A percentile compares a stretch with the other conserved stretches of the same genome.
These are phyloP conservation scores for Lycophotia porphyrea DNA, from an alignment of 2,888 invertebrate species.

Conservation along the genomic window DNA sequence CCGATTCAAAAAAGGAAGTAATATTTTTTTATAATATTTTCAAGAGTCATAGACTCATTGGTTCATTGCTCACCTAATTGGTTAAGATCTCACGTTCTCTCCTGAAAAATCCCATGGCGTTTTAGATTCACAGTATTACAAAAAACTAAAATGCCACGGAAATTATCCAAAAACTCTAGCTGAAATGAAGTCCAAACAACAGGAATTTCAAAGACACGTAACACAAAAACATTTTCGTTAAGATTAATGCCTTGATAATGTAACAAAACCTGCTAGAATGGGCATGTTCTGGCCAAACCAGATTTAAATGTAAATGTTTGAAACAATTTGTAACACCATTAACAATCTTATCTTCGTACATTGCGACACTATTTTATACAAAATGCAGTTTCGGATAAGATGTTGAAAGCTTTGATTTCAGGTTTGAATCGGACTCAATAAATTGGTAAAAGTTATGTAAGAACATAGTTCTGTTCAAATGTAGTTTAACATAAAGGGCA, in stretches of 20 bases:
- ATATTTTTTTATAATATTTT: no score
- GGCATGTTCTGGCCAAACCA: constrained; percentile 60
- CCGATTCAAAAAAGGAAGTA: no score
- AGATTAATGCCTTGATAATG: constrained; percentile 51
- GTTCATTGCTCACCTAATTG: not conserved
- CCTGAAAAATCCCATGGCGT: not conserved
- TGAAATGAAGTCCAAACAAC: constrained; percentile 10
- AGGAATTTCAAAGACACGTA: constrained; percentile 26
- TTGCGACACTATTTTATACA: constrained; percentile 63
- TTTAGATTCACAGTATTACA: not conserved
- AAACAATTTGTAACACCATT: constrained; percentile 68
- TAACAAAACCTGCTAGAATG: constrained; percentile 60
- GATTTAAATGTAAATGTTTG: constrained; percentile 68
- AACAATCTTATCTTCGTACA: constrained; percentile 66
- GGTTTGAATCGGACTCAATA: constrained; percentile 52
- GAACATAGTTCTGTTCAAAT: constrained; percentile 29
- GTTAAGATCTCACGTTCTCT: not conserved
- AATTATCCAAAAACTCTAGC: not conserved
- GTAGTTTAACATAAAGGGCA: no score
- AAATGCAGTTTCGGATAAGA: constrained; percentile 56
- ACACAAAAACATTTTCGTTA: constrained; percentile 47
- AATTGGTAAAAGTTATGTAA: constrained; percentile 47
- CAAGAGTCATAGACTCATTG: not conserved
- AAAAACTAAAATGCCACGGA: not conserved
- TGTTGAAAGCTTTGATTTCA: constrained; percentile 49